These are phyloP conservation scores for Ciconia stormi DNA, from an alignment of 2,113 vertebrate genomes.

Conservation along the genomic window DNA sequence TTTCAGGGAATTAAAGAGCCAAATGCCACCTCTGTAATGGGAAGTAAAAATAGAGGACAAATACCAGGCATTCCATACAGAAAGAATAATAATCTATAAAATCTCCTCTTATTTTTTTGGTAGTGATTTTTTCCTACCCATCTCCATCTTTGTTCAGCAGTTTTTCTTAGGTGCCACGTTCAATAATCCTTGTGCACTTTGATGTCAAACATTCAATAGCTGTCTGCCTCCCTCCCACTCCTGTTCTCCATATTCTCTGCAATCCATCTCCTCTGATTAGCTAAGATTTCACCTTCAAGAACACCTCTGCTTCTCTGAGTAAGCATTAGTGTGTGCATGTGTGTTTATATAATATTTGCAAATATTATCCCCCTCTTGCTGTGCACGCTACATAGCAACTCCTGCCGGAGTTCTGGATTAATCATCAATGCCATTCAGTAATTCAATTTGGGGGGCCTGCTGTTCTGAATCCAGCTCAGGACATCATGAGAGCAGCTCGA, in stretches of 20 bases:
- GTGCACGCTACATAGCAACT: neutral
- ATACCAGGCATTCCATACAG: neutral
- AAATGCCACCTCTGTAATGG: neutral
- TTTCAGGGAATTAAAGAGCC: neutral
- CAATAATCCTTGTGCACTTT: constrained; percentile 56
- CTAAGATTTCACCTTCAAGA: constrained; percentile 61
- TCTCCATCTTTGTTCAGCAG: constrained; percentile 25
- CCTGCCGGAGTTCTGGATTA: neutral
- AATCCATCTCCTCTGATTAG: constrained; percentile 68
- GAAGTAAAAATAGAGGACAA: neutral
- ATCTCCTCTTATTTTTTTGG: neutral
- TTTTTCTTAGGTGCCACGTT: constrained; percentile 56
- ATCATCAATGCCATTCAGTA: neutral
- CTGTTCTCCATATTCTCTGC: constrained; percentile 48
- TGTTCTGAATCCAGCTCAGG: constrained; percentile 21
- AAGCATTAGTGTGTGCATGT: neutral
- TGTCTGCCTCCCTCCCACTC: constrained; percentile 64
- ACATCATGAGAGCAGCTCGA: neutral
- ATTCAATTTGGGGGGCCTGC: constrained; percentile 26
- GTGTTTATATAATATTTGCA: constrained; percentile 38
- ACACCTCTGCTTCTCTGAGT: constrained; percentile 26
- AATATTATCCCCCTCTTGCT: constrained; percentile 19
- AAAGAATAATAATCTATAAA: constrained; percentile 3
- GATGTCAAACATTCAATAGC: constrained; percentile 69
- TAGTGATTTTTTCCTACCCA: constrained; percentile 30